Base-by-base conservation (phyloP, 1,140 invertebrate genomes). In the Penaeus indicus region DNA sequence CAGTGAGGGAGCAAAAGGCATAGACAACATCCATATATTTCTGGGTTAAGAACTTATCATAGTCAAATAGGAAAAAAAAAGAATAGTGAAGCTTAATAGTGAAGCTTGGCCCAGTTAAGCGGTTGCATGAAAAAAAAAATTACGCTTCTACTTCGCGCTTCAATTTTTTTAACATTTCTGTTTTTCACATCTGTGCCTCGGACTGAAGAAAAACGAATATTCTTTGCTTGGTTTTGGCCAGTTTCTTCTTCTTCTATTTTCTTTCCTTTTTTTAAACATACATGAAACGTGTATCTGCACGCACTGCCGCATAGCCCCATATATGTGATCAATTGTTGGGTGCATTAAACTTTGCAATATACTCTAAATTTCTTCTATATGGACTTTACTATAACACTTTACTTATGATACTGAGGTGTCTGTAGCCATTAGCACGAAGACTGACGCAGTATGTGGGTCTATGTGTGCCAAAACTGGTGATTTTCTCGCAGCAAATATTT, bases 1-100 rank as follows among this genome's bases (percentile, higher is more conserved):
- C 69, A 62, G 61, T 86, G 84, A 86, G 84, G 84, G 75, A 86
- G 84, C 84, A 86, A 85, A 75, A 86, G 84, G 84, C 84, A 86
- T 86, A 79, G 72, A 86, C 84, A 86, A 86, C 75, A 62, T 47
- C 61, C 72, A 86, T 79, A 86, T 86, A 86, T 86, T 86, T 86
- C 84, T 86, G 84, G 84, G 84, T 86, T 86, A 64, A 79, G 38
- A 62, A 86, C 25, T 54, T 86, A 27, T 86, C 84, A 79, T 77
- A 47, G 18, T 75, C 72, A 75, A 27, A 75, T 19, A 27, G 42
- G 42, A 75, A 75, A 75, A 27, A 18, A 75, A 75, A 75, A 75
- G 18, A 75, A 19, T 19, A 75, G 72, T 75, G 72, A 19, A n/a
- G 47, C 47, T 38, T 78, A 78, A 47, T 38, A 47, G 75, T 25